Conservation (phyloP, 2,797 vertebrate species). For the Huso huso region DNA sequence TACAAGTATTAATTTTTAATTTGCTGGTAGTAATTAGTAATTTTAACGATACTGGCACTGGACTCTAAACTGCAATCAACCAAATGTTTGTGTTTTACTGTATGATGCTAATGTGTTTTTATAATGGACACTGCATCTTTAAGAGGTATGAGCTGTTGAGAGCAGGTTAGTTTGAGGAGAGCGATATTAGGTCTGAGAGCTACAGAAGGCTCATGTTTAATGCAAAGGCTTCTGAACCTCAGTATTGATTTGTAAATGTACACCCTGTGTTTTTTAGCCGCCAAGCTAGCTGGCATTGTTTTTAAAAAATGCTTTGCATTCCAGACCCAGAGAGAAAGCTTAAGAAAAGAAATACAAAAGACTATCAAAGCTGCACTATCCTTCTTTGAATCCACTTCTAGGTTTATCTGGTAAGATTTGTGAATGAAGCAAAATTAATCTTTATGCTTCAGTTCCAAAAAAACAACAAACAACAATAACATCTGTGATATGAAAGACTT, state of each 20-base stretch:
- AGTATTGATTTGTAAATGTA: conserved; percentile 45
- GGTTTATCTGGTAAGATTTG: too few relatives aligned
- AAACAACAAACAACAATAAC: too few relatives aligned
- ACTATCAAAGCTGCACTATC: conserved; percentile 12
- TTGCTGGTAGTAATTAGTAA: too few relatives aligned
- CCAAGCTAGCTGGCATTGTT: conserved; percentile 29
- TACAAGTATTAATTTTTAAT: too few relatives aligned
- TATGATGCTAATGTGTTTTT: background rate
- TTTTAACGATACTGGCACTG: too few relatives aligned
- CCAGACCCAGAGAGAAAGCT: conserved; percentile 7
- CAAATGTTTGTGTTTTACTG: background rate
- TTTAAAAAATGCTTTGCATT: conserved; percentile 30
- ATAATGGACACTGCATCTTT: conserved; percentile 4
- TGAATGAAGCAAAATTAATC: too few relatives aligned
- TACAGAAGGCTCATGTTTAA: conserved; percentile 33
- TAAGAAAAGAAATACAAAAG: conserved; percentile 3
- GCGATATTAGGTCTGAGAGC: conserved; percentile 13
- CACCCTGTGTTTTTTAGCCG: conserved; percentile 31
- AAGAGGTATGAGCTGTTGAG: background rate
- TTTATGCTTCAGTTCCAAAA: too few relatives aligned
- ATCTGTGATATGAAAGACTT: too few relatives aligned
- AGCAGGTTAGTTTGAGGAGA: conserved; percentile 12
- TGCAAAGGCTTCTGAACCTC: conserved; percentile 27
- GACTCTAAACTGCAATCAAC: too few relatives aligned
- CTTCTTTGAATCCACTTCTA: background rate